Evolutionary conservation across 2,113 vertebrate species (phyloP).

Genomic region (Formicarius rufipectus): DNA sequence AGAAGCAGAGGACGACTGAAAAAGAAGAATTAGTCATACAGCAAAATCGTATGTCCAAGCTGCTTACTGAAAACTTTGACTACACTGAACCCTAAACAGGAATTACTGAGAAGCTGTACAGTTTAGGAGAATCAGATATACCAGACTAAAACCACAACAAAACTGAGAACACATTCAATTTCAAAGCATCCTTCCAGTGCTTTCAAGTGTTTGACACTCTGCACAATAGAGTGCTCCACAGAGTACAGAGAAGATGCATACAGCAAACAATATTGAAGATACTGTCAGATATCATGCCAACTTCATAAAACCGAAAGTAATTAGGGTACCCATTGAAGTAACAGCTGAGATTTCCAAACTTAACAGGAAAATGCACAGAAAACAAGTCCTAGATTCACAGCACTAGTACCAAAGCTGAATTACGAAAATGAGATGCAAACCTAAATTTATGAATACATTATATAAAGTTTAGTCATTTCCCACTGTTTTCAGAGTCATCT

Average conservation of each 20-base stretch:
- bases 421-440: background rate
- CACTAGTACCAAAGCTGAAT: background rate
- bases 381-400: background rate
- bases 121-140: background rate
- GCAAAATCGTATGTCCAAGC: rapidly evolving
- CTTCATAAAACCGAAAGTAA: background rate
- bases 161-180: background rate
- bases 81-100: background rate
- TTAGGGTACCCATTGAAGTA: background rate
- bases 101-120: background rate
- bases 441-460: background rate
- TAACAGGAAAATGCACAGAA: background rate
- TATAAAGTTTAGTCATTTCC: background rate
- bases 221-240: background rate
- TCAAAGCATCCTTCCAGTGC: background rate
- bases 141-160: background rate
- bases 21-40: background rate
- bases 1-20: background rate
- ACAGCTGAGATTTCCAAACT: background rate
- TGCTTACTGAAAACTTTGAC: background rate
- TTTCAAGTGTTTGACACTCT: background rate
- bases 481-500: background rate
- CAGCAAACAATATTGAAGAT: background rate
- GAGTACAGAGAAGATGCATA: background rate
- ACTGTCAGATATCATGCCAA: background rate